Base-by-base conservation (phyloP, 2,113 vertebrate species). In the Boulengeromyrus knoepffleri region DNA sequence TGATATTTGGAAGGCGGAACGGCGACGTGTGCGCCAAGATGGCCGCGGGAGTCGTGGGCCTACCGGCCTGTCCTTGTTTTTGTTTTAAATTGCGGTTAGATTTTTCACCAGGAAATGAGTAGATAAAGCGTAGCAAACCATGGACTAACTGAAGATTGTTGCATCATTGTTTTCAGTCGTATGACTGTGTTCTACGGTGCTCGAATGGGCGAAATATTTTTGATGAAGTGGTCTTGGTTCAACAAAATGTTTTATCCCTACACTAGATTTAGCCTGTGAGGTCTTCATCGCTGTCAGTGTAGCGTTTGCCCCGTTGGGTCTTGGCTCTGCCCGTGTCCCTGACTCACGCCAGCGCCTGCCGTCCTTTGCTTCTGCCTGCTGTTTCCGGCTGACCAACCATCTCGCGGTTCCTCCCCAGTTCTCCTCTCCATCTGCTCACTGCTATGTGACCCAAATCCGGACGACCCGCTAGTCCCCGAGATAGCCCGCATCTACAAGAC, bases 401-500 rank as follows among this genome's bases (percentile, higher is more conserved):
- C 83, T 90, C 24, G 2, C 39, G 12, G 56, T 86, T 94, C 90
- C 93, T 90, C 92, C 93, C 91, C 90, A 97, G 97, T 97, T 94
- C 96, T 97, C 94, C 96, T 97, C 95, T 97, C 97, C 96, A 97
- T 97, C 95, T 97, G 97, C 96, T 97, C 97, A 95, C 96, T 97
- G 96, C 97, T 97, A 95, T 97, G 96, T 95, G 97, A 97, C 96
- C 97, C 97, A 93, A 97, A 97, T 96, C 97, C 96, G 95, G 97
- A 97, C 96, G 97, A 97, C 96, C 97, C 96, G 92, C 95, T 97
- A 96, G 97, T 97, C 95, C 97, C 97, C 95, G 97, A 97, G 96
- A 97, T 97, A 95, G 97, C 97, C 95, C 95, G 96, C 95, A 97
- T 97, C 96, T 97, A 97, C 96, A 97, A 97, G 97, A 97, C 97